Evolutionary conservation across 1,140 invertebrate genomes (phyloP).

Genomic region (Trachymyrmex cornetzi): DNA sequence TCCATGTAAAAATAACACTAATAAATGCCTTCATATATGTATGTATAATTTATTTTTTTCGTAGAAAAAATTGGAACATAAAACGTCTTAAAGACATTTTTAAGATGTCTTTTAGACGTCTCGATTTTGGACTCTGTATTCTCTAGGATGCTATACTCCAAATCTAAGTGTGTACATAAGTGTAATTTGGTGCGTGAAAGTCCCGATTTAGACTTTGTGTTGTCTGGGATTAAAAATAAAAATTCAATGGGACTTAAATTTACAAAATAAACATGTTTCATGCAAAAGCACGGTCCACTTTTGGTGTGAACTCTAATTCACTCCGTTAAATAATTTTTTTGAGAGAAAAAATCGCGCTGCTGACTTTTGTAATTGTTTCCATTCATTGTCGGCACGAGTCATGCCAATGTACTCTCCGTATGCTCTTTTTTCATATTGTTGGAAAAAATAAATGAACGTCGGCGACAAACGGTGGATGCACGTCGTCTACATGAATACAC

Average conservation of each 20-base stretch:
- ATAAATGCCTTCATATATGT: too few relatives aligned
- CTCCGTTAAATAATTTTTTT: slow-evolving; percentile 37
- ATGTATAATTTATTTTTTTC: too few relatives aligned
- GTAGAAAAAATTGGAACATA: too few relatives aligned
- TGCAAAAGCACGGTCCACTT: background rate
- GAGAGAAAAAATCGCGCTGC: slow-evolving; percentile 39
- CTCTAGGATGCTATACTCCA: too few relatives aligned
- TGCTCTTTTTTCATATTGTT: slow-evolving; percentile 60
- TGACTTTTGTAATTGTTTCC: slow-evolving; percentile 54
- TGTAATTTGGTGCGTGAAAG: too few relatives aligned
- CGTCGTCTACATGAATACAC: slow-evolving; percentile 74
- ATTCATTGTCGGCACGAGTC: slow-evolving; percentile 52
- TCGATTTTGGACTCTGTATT: too few relatives aligned
- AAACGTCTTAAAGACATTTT: too few relatives aligned
- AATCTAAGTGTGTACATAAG: too few relatives aligned
- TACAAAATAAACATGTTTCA: background rate
- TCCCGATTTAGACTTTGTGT: too few relatives aligned
- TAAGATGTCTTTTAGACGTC: too few relatives aligned
- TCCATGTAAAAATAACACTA: too few relatives aligned
- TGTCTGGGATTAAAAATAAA: background rate
- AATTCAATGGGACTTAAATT: background rate
- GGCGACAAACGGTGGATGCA: slow-evolving; percentile 69
- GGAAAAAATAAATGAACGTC: slow-evolving; percentile 70
- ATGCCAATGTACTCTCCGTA: slow-evolving; percentile 33
- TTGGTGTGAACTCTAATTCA: slow-evolving; percentile 1